A percentile compares a stretch with the other conserved stretches of the same genome.
Conservation (phyloP, 2,113 vertebrate species). For the Tetrao urogallus region DNA sequence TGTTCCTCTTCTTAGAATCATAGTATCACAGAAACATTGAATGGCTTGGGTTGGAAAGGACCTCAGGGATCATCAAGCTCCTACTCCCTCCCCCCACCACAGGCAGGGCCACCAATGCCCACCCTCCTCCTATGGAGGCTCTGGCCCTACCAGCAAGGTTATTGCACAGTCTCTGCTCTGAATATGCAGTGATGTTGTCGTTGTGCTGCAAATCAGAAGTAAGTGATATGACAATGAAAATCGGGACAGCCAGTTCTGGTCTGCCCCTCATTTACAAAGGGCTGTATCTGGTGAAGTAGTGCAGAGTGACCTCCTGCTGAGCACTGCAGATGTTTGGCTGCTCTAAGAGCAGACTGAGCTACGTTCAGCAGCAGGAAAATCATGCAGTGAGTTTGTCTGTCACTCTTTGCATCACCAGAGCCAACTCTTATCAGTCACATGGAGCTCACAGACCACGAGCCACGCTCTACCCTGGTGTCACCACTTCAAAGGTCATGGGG, state of each 20-base stretch:
- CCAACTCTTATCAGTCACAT: rapidly evolving
- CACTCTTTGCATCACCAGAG: not conserved
- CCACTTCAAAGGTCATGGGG: not conserved
- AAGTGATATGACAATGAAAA: not conserved
- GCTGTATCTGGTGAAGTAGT: not conserved
- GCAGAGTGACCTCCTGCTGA: not conserved
- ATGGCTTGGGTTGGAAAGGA: too few species aligned
- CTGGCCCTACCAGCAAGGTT: not conserved
- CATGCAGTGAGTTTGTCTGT: not conserved
- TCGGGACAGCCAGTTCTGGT: not conserved
- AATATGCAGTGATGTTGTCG: not conserved
- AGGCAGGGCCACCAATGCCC: too few species aligned
- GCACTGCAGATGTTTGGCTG: not conserved
- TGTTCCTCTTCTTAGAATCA: not conserved
- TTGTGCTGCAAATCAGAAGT: not conserved
- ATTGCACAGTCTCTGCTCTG: not conserved
- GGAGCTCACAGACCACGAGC: rapidly evolving
- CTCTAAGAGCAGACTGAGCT: not conserved
- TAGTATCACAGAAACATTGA: too few species aligned
- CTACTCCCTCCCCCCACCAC: too few species aligned
- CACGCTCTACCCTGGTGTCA: not conserved
- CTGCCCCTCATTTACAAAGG: not conserved
- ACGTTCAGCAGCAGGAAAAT: rapidly evolving
- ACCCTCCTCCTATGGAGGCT: not conserved
- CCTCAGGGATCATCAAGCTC: too few species aligned